Evolutionary conservation across 2,797 vertebrate species (phyloP).

Genomic region (Rhinoraja longicauda): DNA sequence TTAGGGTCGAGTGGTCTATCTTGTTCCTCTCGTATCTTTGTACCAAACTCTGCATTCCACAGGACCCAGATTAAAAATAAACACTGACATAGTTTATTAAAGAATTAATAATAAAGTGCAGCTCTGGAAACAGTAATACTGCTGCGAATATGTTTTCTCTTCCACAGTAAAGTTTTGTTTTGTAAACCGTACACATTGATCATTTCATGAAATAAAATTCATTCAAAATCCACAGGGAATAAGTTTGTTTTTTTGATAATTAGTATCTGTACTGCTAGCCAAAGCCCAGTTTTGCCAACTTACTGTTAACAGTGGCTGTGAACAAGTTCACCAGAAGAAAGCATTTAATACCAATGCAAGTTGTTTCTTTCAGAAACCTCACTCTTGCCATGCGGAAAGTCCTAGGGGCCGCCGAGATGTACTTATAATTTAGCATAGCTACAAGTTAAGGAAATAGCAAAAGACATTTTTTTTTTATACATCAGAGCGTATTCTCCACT

Average conservation of each 20-base stretch:
- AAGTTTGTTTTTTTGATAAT: not conserved
- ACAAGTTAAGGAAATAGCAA: conserved; percentile 74
- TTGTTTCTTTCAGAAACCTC: conserved; percentile 50
- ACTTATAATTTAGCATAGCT: conserved; percentile 69
- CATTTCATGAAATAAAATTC: conserved; percentile 19
- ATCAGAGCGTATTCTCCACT: conserved; percentile 57
- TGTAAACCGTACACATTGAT: conserved; percentile 41
- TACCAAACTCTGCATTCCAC: conserved; percentile 47
- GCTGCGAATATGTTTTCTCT: conserved; percentile 53
- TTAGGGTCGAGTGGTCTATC: no score
- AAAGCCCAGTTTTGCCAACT: conserved; percentile 54
- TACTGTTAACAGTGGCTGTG: conserved; percentile 54
- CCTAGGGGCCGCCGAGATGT: conserved; percentile 64
- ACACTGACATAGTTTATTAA: conserved; percentile 42
- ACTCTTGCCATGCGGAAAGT: conserved; percentile 62
- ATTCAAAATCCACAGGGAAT: conserved; percentile 38
- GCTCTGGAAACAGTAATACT: conserved; percentile 53
- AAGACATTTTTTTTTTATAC: conserved; percentile 46
- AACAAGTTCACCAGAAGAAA: conserved; percentile 52
- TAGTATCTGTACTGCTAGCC: conserved; percentile 26
- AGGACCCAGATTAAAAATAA: conserved; percentile 47
- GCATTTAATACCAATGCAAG: conserved; percentile 56
- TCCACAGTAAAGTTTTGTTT: conserved; percentile 37
- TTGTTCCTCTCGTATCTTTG: no score
- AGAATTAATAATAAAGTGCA: conserved; percentile 50